phyloP scores from a whole-genome alignment of 2,888 invertebrate species.

The Autographa pulchrina region DNA sequence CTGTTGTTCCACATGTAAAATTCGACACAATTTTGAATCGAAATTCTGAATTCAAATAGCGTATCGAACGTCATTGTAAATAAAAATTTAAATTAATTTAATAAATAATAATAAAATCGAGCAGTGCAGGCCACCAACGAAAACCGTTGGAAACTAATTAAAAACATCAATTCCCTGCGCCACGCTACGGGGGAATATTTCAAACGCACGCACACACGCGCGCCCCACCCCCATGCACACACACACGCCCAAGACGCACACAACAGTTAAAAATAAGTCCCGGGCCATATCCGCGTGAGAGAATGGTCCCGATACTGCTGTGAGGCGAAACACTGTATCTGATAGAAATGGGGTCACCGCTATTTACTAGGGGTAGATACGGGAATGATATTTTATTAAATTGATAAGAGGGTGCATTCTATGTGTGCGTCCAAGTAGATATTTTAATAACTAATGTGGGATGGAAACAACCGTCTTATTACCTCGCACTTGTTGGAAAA shows the following conservation, averaged over 20 bases:
- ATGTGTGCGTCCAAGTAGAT: conserved; percentile 13
- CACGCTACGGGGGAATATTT: conserved; percentile 85
- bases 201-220: conserved; percentile 82
- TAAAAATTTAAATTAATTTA: conserved; percentile 69
- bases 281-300: conserved; percentile 85
- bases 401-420: conserved; percentile 36
- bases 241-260: conserved; percentile 76
- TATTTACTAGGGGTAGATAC: conserved; percentile 54
- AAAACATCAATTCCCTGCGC: conserved; percentile 88
- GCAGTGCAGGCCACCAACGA: conserved; percentile 81
- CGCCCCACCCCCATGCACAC: conserved; percentile 67
- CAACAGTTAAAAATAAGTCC: conserved; percentile 86
- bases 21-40: conserved; percentile 40
- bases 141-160: conserved; percentile 88
- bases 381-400: conserved; percentile 44
- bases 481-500: background rate
- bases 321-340: conserved; percentile 65
- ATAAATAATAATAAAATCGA: conserved; percentile 76
- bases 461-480: background rate
- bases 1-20: conserved; percentile 28
- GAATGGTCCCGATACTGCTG: conserved; percentile 74
- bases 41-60: conserved; percentile 46
- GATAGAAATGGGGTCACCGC: conserved; percentile 53
- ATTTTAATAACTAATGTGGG: conserved; percentile 7
- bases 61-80: conserved; percentile 40